Evolutionary conservation across 2,797 vertebrate species (phyloP).

Genomic region (Scleropages formosus): DNA sequence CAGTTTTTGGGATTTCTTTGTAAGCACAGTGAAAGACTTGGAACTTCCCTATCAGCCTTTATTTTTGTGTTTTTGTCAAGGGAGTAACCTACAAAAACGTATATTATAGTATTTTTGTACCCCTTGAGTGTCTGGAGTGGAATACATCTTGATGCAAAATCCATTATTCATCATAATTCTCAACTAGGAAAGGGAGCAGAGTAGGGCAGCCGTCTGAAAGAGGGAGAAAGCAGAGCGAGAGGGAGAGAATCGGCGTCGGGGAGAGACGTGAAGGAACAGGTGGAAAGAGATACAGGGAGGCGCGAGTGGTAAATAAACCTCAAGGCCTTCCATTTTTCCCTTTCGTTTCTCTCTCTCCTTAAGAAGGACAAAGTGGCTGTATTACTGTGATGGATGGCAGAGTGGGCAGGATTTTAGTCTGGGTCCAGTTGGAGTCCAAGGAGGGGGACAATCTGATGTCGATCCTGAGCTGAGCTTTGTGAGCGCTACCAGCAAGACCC

Average conservation of each 20-base stretch:
- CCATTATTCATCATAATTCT: slow-evolving; percentile 16
- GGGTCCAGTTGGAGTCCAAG: slow-evolving; percentile 35
- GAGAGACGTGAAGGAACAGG: slow-evolving; percentile 40
- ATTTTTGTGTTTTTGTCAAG: not conserved
- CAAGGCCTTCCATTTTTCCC: not conserved
- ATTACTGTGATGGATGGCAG: slow-evolving; percentile 52
- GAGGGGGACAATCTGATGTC: slow-evolving; percentile 45
- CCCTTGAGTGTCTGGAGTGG: slow-evolving; percentile 34
- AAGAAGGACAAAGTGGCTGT: slow-evolving; percentile 44
- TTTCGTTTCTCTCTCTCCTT: slow-evolving; percentile 25
- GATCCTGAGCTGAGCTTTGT: slow-evolving; percentile 1
- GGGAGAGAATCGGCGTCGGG: slow-evolving; percentile 42
- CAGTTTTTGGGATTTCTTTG: slow-evolving; percentile 19
- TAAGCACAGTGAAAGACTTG: not conserved
- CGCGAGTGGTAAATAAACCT: slow-evolving; percentile 42
- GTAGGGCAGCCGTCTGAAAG: slow-evolving; percentile 28
- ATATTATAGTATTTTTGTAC: slow-evolving; percentile 46
- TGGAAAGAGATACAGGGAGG: slow-evolving; percentile 24
- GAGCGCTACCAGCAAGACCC: slow-evolving; percentile 22
- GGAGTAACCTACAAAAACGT: slow-evolving; percentile 14
- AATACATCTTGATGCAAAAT: slow-evolving; percentile 18
- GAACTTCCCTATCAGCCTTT: not conserved
- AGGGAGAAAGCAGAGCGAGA: not conserved
- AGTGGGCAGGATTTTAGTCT: slow-evolving; percentile 56
- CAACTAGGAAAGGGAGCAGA: not conserved